Evolutionary conservation across 1,140 invertebrate genomes (phyloP).

Genomic region (Sinella curviseta): DNA sequence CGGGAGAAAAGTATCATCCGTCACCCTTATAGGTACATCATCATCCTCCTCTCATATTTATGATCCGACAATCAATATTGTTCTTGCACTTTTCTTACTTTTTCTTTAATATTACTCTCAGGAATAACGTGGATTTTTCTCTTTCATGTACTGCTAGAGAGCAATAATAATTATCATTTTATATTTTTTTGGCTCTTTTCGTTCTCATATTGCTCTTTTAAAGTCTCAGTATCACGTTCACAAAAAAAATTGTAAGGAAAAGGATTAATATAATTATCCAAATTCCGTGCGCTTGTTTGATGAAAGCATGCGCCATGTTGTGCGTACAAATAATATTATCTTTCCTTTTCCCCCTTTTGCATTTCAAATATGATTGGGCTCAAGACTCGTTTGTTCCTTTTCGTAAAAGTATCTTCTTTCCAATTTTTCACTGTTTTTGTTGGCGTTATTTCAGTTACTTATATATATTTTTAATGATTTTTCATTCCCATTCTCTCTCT

Average conservation of each 20-base stretch:
- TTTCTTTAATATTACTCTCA: not conserved
- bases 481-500: not conserved
- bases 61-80: constrained; percentile 7
- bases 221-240: not conserved
- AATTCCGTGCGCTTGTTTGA: not conserved
- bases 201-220: not conserved
- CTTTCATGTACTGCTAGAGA: too few species aligned
- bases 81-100: not conserved
- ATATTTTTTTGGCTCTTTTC: not conserved
- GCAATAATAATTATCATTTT: not conserved
- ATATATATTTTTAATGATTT: constrained; percentile 10
- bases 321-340: not conserved
- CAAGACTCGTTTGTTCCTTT: not conserved
- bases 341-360: not conserved
- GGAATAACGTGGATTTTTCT: not conserved
- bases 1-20: not conserved
- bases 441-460: constrained; percentile 4
- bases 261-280: not conserved
- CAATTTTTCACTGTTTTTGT: constrained; percentile 1
- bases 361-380: not conserved
- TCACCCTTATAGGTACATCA: too few species aligned
- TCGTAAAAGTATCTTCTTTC: constrained; percentile 5
- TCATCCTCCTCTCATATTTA: too few species aligned
- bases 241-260: not conserved
- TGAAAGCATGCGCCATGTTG: not conserved